A percentile compares a stretch with the other conserved stretches of the same genome.
Evolutionary conservation across 2,797 vertebrate species (phyloP).

Genomic region (Graptemys geographica): DNA sequence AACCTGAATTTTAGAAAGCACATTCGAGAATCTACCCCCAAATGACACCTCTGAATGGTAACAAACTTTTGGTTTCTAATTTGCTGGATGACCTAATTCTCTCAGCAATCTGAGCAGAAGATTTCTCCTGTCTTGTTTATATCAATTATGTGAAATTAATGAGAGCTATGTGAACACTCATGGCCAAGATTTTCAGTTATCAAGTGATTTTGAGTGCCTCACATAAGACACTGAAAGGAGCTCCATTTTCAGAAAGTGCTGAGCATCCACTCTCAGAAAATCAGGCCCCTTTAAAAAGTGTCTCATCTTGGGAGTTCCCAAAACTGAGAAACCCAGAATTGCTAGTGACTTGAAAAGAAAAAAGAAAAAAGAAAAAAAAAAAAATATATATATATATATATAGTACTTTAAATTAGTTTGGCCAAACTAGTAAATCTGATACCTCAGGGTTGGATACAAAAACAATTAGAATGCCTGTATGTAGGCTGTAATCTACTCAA

Average conservation of each 20-base stretch:
- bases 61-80: background rate
- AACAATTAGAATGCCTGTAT: slow-evolving; percentile 27
- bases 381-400: too few species aligned
- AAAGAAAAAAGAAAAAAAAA: too few species aligned
- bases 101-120: background rate
- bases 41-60: rapidly evolving
- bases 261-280: background rate
- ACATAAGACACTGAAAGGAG: background rate
- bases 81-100: background rate
- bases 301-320: background rate
- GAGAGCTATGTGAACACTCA: background rate
- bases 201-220: background rate
- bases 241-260: background rate
- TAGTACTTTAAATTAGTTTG: background rate
- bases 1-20: background rate
- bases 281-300: background rate
- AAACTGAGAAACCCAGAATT: background rate
- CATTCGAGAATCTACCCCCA: background rate
- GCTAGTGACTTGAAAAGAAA: background rate
- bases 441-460: slow-evolving; percentile 20
- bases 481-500: slow-evolving; percentile 36
- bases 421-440: slow-evolving; percentile 38
- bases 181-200: background rate
- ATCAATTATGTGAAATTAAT: background rate
- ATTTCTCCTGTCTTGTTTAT: background rate